These are phyloP conservation scores for Toxotes jaculatrix DNA, from an alignment of 2,113 vertebrate species.

Conservation along the genomic window DNA sequence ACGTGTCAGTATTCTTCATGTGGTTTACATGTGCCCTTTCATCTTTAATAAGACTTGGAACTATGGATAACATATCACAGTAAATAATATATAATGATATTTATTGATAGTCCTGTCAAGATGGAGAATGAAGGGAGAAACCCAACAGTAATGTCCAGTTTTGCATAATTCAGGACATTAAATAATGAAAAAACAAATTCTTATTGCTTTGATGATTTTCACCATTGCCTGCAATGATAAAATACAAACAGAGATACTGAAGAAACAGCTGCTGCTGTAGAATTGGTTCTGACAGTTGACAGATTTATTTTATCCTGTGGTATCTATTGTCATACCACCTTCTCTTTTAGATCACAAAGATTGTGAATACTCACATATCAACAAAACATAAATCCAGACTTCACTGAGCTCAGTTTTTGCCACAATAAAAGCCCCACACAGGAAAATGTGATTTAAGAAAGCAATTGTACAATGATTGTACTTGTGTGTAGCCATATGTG, in stretches of 20 bases:
- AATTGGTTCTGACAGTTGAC: neutral
- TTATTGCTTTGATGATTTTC: neutral
- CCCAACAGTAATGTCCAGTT: too few species aligned
- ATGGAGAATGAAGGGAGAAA: too few species aligned
- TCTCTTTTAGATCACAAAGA: neutral
- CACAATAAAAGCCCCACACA: neutral
- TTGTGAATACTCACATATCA: neutral
- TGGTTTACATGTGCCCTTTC: neutral
- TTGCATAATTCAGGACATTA: neutral
- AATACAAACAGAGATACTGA: neutral
- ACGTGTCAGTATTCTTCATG: neutral
- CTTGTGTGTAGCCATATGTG: constrained; percentile 22
- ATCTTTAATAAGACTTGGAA: neutral
- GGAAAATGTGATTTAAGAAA: constrained; percentile 26
- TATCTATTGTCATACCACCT: neutral
- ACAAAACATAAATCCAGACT: constrained; percentile 6
- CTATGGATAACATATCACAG: neutral
- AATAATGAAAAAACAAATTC: too few species aligned
- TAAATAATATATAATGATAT: neutral
- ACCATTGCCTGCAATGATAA: neutral
- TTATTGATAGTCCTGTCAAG: too few species aligned
- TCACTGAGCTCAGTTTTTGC: neutral
- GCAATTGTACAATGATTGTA: constrained; percentile 16
- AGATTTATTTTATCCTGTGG: neutral
- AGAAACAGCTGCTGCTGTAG: neutral